Percentiles rank a stretch among this genome's conserved stretches.
These are phyloP conservation scores for Gulo gulo DNA, from an alignment of 2,113 vertebrate species.

Conservation along the genomic window DNA sequence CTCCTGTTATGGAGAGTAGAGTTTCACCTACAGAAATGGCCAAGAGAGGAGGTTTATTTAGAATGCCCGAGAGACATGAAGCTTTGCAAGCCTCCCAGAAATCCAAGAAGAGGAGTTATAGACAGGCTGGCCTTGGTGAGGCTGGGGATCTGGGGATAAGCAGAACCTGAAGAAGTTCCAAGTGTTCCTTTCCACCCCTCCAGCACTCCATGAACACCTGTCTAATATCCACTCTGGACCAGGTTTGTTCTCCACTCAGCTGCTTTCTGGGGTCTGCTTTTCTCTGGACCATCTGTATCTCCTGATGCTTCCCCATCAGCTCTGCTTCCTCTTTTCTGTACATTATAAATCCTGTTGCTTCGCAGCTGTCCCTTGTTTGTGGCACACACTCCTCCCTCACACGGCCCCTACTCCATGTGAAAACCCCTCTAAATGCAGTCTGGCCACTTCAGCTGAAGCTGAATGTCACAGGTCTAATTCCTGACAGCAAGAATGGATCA, in stretches of 20 bases:
- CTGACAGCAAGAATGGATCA: not conserved
- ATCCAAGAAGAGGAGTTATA: not conserved
- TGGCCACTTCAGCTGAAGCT: not conserved
- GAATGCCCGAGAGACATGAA: not conserved
- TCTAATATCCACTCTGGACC: not conserved
- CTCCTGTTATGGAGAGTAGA: not conserved
- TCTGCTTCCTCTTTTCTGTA: not conserved
- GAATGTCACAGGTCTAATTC: not conserved
- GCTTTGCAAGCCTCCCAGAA: not conserved
- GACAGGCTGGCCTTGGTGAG: not conserved
- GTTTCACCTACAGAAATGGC: not conserved
- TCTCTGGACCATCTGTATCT: too few species aligned
- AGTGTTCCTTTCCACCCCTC: not conserved
- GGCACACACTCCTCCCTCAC: not conserved
- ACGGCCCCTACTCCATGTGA: not conserved
- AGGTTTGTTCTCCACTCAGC: not conserved
- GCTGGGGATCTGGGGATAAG: not conserved
- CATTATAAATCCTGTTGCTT: not conserved
- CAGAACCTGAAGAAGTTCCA: not conserved
- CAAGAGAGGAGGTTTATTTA: not conserved
- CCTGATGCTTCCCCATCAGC: not conserved
- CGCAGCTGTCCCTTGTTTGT: not conserved
- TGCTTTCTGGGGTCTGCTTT: not conserved
- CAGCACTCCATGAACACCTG: not conserved
- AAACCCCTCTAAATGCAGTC: not conserved